A percentile compares a stretch with the other conserved stretches of the same genome.
Conservation (phyloP, 2,797 vertebrate species). For the Cynodonichthys magdalenae region DNA sequence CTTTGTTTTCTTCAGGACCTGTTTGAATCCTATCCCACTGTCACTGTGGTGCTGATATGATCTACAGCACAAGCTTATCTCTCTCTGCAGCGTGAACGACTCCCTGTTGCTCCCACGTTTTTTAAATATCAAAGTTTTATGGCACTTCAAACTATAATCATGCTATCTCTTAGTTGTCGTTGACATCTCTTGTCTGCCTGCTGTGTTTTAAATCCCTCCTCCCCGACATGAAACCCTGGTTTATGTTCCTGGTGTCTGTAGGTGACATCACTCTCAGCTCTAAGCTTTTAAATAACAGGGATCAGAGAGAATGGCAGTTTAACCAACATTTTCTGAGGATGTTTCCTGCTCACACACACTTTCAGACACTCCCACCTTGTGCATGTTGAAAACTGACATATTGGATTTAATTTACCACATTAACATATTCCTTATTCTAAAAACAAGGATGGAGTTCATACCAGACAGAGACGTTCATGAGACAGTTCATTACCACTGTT, state of each 20-base stretch:
- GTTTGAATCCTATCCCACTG: slow-evolving; percentile 6
- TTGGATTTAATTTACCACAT: too few relatives aligned
- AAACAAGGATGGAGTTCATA: too few relatives aligned
- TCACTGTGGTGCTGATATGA: slow-evolving; percentile 11
- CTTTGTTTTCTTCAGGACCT: neutral
- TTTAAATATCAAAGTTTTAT: slow-evolving; percentile 29
- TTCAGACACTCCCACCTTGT: neutral
- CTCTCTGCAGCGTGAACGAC: slow-evolving; percentile 35
- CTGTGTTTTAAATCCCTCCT: slow-evolving; percentile 49
- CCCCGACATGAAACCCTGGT: slow-evolving; percentile 49
- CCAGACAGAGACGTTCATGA: too few relatives aligned
- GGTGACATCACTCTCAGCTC: slow-evolving; percentile 58
- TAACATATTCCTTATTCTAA: too few relatives aligned
- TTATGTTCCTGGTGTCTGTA: slow-evolving; percentile 59
- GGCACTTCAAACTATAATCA: slow-evolving; percentile 41
- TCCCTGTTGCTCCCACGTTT: neutral
- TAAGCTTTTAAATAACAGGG: slow-evolving; percentile 56
- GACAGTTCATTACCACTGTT: too few relatives aligned
- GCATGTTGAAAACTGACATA: neutral
- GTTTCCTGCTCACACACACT: slow-evolving; percentile 27
- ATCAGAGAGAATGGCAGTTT: slow-evolving; percentile 27
- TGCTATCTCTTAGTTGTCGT: slow-evolving; percentile 39
- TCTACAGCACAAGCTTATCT: slow-evolving; percentile 33
- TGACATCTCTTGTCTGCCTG: slow-evolving; percentile 57
- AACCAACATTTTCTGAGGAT: slow-evolving; percentile 37